A percentile compares a stretch with the other conserved stretches of the same genome.
phyloP scores from a whole-genome alignment of 30 jellyfish, hydroid and myxozoan species.

The Cassiopea andromeda region DNA sequence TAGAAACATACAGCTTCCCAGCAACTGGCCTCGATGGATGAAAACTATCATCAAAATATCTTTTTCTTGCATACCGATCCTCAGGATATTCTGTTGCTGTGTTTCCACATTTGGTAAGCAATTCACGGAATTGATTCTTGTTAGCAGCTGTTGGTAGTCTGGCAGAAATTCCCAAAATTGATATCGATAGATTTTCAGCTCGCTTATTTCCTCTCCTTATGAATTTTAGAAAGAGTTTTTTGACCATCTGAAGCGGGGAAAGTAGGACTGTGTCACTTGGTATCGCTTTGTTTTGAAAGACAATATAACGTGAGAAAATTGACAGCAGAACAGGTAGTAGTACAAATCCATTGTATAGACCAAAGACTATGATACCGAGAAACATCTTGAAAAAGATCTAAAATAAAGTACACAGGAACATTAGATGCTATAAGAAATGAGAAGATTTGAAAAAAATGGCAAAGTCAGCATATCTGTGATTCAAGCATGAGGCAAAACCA shows the following conservation, averaged over 20 bases:
- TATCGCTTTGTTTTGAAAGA: not conserved
- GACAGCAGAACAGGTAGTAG: conserved; percentile 67
- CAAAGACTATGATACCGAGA: conserved; percentile 70
- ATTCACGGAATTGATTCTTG: conserved; percentile 44
- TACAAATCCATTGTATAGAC: conserved; percentile 71
- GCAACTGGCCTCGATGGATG: conserved; percentile 71
- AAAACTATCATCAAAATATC: conserved; percentile 52
- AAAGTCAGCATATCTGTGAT: too few species aligned
- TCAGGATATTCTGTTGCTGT: conserved; percentile 64
- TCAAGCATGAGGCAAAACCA: too few species aligned
- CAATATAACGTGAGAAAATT: conserved; percentile 23
- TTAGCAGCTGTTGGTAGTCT: conserved; percentile 57
- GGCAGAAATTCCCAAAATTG: conserved; percentile 64
- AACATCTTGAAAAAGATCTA: conserved; percentile 76
- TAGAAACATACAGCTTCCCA: conserved; percentile 58
- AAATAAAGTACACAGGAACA: not conserved
- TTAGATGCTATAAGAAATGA: too few species aligned
- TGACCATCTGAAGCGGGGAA: not conserved
- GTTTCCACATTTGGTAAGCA: conserved; percentile 34
- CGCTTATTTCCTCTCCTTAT: not conserved
- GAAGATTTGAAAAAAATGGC: too few species aligned
- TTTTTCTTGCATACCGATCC: conserved; percentile 52
- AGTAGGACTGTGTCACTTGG: not conserved
- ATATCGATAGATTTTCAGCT: not conserved
- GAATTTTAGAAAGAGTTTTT: not conserved